These are phyloP conservation scores for Caenorhabditis imperialis DNA, from an alignment of 2,888 invertebrate genomes.

Conservation along the genomic window DNA sequence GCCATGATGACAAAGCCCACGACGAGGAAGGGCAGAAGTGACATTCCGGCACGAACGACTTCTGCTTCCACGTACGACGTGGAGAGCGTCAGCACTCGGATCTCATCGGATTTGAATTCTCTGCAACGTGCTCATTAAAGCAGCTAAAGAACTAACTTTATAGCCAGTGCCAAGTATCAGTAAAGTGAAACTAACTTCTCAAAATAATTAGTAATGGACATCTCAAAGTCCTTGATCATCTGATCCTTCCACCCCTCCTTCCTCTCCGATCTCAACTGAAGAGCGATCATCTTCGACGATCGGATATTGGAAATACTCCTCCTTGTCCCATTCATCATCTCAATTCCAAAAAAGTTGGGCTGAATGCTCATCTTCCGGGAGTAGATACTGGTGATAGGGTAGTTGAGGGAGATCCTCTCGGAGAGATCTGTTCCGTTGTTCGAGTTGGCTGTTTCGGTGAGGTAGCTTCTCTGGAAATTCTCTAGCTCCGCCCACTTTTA, in stretches of 20 bases:
- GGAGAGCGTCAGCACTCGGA: slow-evolving; percentile 70
- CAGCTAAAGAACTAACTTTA: not conserved
- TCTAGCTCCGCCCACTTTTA: not conserved
- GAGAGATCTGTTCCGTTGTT: slow-evolving; percentile 37
- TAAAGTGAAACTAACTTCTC: slow-evolving; percentile 54
- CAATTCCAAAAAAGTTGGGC: slow-evolving; percentile 75
- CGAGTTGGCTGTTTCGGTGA: slow-evolving; percentile 34
- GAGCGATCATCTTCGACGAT: slow-evolving; percentile 63
- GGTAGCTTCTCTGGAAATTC: slow-evolving; percentile 45
- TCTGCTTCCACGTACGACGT: slow-evolving; percentile 74
- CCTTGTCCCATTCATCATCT: slow-evolving; percentile 51
- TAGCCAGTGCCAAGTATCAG: not conserved
- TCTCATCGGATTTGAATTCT: slow-evolving; percentile 63
- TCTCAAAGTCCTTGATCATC: slow-evolving; percentile 71
- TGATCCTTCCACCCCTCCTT: slow-evolving; percentile 72
- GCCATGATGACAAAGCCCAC: slow-evolving; percentile 74
- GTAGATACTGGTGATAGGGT: slow-evolving; percentile 71
- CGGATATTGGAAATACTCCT: slow-evolving; percentile 57
- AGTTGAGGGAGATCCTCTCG: slow-evolving; percentile 65
- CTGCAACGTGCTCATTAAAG: slow-evolving; percentile 46
- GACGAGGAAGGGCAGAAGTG: slow-evolving; percentile 69
- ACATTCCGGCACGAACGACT: slow-evolving; percentile 70
- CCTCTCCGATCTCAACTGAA: slow-evolving; percentile 71
- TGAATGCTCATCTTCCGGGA: slow-evolving; percentile 71
- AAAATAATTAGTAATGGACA: slow-evolving; percentile 71